A percentile compares a stretch with the other conserved stretches of the same genome.
phyloP scores from a whole-genome alignment of 2,113 vertebrate genomes.

The Marmota monax region DNA sequence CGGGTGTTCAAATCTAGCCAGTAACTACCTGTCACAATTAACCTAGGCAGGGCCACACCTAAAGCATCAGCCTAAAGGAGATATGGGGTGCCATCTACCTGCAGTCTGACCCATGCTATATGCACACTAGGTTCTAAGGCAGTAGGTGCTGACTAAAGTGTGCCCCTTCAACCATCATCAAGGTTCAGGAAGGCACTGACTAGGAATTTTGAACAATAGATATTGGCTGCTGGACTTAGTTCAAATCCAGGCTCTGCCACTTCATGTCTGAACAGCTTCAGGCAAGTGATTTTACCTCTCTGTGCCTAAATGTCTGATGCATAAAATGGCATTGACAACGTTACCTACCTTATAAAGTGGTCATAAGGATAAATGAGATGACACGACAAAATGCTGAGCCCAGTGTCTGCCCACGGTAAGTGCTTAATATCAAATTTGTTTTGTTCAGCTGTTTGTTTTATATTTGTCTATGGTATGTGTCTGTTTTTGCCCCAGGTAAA shows the following conservation, averaged over 20 bases:
- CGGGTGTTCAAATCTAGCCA: not conserved
- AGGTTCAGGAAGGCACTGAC: not conserved
- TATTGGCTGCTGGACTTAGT: not conserved
- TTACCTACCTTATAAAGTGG: not conserved
- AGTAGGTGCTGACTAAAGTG: not conserved
- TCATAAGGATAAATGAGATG: not conserved
- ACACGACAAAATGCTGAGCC: not conserved
- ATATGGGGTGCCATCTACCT: accelerated
- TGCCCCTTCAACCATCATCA: not conserved
- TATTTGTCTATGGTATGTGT: not conserved
- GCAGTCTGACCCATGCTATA: not conserved
- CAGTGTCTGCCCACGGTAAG: not conserved
- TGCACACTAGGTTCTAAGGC: too few relatives aligned
- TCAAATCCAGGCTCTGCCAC: not conserved
- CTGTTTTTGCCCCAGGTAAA: not conserved
- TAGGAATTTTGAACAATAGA: not conserved
- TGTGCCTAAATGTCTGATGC: not conserved
- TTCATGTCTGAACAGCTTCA: not conserved
- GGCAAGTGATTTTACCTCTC: not conserved
- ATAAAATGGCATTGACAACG: not conserved
- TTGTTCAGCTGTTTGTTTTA: not conserved
- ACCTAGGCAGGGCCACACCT: accelerated
- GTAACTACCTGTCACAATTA: not conserved
- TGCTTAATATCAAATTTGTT: not conserved
- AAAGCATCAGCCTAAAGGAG: not conserved